phyloP scores from a whole-genome alignment of 2,888 invertebrate genomes.

The Chromoteleia sp. region DNA sequence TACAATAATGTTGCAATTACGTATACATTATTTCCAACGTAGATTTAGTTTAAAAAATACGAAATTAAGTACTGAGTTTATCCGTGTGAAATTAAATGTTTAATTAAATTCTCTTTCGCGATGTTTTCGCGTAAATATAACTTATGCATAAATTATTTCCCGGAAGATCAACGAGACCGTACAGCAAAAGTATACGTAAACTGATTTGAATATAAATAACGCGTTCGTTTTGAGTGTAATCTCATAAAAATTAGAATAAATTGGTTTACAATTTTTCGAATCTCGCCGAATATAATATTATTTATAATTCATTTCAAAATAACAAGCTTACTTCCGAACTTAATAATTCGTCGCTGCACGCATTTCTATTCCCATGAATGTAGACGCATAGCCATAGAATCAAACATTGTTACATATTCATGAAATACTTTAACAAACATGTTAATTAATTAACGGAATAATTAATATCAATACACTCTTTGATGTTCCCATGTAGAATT shows the following conservation, averaged over 20 bases:
- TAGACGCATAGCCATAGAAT: neutral
- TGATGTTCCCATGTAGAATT: constrained; percentile 17
- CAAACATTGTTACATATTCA: constrained; percentile 14
- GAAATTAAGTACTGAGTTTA: too few relatives aligned
- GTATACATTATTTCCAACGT: too few relatives aligned
- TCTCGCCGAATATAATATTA: neutral
- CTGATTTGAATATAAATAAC: constrained; percentile 21
- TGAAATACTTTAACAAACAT: constrained; percentile 3
- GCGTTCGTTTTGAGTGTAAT: constrained; percentile 6
- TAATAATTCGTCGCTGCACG: neutral
- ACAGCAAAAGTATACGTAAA: neutral
- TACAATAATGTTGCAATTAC: too few relatives aligned
- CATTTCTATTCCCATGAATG: constrained; percentile 1
- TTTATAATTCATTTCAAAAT: constrained; percentile 6
- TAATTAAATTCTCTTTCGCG: too few relatives aligned
- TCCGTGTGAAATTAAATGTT: too few relatives aligned
- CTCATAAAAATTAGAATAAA: constrained; percentile 9
- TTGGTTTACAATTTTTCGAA: neutral
- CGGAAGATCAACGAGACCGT: too few relatives aligned
- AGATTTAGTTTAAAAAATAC: too few relatives aligned
- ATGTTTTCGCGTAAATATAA: too few relatives aligned
- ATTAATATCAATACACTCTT: constrained; percentile 33
- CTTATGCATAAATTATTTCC: too few relatives aligned
- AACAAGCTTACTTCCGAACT: neutral
- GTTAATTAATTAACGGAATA: constrained; percentile 31